Evolutionary conservation across 2,797 vertebrate genomes (phyloP).

Genomic region (Liasis olivaceus): DNA sequence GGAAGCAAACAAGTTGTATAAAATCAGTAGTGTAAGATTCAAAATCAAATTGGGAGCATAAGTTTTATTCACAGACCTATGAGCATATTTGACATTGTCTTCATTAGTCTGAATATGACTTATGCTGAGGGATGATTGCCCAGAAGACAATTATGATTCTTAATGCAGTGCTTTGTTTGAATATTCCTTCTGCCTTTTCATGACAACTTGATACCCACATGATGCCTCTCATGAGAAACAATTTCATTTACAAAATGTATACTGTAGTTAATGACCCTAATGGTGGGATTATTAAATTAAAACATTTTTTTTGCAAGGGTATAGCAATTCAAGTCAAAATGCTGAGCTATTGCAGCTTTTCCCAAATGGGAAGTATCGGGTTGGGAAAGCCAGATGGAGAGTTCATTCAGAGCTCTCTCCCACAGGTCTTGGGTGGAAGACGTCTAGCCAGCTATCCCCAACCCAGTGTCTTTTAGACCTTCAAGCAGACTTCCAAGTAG

Average conservation of each 20-base stretch:
- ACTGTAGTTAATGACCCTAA: neutral
- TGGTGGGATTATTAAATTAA: neutral
- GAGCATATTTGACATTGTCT: neutral
- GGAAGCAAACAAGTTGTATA: neutral
- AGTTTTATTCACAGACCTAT: no score
- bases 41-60: neutral
- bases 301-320: neutral
- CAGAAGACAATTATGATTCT: neutral
- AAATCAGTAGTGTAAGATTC: neutral
- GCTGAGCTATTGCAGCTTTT: neutral
- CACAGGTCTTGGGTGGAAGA: no score
- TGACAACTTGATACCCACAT: neutral
- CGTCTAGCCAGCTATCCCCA: no score
- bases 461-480: no score
- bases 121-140: neutral
- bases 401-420: no score
- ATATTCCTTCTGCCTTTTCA: neutral
- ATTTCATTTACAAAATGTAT: neutral
- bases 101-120: neutral
- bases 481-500: no score
- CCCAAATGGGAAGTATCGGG: no score
- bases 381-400: no score
- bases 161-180: neutral
- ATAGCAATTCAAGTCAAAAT: neutral
- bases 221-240: neutral